Evolutionary conservation across 1,140 invertebrate species (phyloP).

Genomic region (Sitodiplosis mosellana): DNA sequence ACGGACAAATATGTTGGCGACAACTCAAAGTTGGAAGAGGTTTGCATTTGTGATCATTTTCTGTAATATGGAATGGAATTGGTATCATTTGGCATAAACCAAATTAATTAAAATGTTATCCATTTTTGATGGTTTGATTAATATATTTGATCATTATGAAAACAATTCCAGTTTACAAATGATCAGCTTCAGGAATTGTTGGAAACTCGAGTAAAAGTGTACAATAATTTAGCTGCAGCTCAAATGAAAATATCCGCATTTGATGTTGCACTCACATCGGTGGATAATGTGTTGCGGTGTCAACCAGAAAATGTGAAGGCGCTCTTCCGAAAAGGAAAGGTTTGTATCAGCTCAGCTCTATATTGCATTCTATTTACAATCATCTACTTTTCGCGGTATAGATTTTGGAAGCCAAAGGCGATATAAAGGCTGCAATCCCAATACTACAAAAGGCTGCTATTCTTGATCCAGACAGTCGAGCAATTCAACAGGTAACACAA

Average conservation of each 20-base stretch:
- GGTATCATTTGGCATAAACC: too few species aligned
- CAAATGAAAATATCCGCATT: conserved; percentile 71
- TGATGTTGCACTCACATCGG: conserved; percentile 60
- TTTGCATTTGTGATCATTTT: too few species aligned
- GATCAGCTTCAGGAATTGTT: conserved; percentile 39
- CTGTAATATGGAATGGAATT: too few species aligned
- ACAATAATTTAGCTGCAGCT: conserved; percentile 78
- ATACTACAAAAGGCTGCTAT: conserved; percentile 35
- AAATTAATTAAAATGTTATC: too few species aligned
- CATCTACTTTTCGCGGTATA: conserved; percentile 12
- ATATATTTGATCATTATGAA: too few species aligned
- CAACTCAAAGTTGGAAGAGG: too few species aligned
- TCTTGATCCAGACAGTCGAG: conserved; percentile 35
- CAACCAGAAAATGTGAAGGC: conserved; percentile 81
- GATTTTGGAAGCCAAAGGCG: conserved; percentile 41
- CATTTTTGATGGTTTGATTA: too few species aligned
- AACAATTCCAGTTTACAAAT: conserved; percentile 28
- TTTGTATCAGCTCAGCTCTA: conserved; percentile 12
- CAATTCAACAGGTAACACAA: conserved; percentile 24
- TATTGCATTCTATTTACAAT: background rate
- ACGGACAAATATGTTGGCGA: conserved; percentile 24
- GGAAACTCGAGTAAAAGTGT: conserved; percentile 60
- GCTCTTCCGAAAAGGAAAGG: conserved; percentile 67
- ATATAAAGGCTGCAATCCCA: conserved; percentile 37
- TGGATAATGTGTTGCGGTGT: conserved; percentile 58